These are phyloP conservation scores for Globicephala melas DNA, from an alignment of 2,113 vertebrate species.

Conservation along the genomic window DNA sequence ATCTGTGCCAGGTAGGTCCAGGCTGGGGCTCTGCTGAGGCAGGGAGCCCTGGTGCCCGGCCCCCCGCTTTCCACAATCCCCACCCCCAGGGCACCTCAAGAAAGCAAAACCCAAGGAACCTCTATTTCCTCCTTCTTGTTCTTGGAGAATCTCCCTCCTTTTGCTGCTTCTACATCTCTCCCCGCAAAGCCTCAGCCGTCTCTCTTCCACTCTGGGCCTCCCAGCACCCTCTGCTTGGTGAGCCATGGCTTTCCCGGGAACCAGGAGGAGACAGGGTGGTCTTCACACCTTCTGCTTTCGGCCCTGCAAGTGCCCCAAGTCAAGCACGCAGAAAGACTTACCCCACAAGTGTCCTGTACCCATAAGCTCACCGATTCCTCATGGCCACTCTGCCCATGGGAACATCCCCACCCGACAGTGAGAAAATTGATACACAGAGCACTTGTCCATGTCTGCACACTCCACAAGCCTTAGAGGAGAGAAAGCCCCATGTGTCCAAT, in stretches of 20 bases:
- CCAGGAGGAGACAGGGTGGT: background rate
- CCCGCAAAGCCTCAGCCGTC: background rate
- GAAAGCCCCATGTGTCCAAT: background rate
- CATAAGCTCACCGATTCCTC: accelerated
- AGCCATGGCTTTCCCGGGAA: background rate
- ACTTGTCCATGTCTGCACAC: background rate
- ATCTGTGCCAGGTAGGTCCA: background rate
- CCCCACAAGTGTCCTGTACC: background rate
- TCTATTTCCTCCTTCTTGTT: background rate
- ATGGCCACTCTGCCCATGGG: background rate
- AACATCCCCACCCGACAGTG: accelerated
- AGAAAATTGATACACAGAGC: background rate
- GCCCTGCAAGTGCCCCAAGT: background rate
- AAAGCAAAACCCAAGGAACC: background rate
- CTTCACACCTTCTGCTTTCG: background rate
- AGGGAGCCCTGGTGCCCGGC: accelerated
- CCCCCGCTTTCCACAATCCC: background rate
- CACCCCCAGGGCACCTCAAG: background rate
- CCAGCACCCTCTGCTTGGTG: accelerated
- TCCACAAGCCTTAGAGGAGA: background rate
- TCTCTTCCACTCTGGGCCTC: background rate
- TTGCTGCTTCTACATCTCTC: accelerated
- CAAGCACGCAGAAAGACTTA: too few species aligned
- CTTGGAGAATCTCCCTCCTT: background rate
- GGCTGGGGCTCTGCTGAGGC: background rate